phyloP scores from a whole-genome alignment of 2,113 vertebrate species.

The Melanotaenia duboulayi region DNA sequence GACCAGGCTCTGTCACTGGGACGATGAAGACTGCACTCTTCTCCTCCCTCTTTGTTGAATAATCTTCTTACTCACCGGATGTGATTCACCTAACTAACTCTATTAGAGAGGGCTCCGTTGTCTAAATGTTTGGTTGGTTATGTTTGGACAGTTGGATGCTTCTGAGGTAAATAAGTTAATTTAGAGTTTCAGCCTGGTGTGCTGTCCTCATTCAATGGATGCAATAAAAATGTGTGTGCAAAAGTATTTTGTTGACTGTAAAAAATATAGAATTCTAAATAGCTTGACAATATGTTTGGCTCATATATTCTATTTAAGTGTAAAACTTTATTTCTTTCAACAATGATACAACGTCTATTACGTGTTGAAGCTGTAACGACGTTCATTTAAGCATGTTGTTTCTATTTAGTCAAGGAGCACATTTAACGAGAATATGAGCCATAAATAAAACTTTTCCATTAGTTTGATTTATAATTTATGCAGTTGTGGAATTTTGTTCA shows the following conservation, averaged over 20 bases:
- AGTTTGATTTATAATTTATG: too few relatives aligned
- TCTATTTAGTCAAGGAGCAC: too few relatives aligned
- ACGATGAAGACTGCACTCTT: constrained; percentile 36
- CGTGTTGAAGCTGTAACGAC: too few relatives aligned
- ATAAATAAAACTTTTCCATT: too few relatives aligned
- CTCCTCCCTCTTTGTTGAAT: constrained; percentile 54
- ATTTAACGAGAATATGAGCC: too few relatives aligned
- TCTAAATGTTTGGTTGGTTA: constrained; percentile 76
- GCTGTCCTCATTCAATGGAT: constrained; percentile 26
- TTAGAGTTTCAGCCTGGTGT: constrained; percentile 10
- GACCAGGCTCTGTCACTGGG: constrained; percentile 38
- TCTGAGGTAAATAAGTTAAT: constrained; percentile 68
- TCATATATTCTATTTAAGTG: too few relatives aligned
- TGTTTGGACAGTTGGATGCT: constrained; percentile 68
- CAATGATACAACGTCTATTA: too few relatives aligned
- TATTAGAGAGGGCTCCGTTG: constrained; percentile 59
- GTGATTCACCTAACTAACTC: constrained; percentile 75
- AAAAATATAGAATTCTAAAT: neutral
- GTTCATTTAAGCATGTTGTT: too few relatives aligned
- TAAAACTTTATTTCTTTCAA: too few relatives aligned
- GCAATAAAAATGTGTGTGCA: neutral
- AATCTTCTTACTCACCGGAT: constrained; percentile 80
- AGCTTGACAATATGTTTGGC: too few relatives aligned
- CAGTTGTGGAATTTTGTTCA: too few relatives aligned
- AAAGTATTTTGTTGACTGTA: neutral